Evolutionary conservation across 2,888 invertebrate species (phyloP).

Genomic region (Agelastica alni): DNA sequence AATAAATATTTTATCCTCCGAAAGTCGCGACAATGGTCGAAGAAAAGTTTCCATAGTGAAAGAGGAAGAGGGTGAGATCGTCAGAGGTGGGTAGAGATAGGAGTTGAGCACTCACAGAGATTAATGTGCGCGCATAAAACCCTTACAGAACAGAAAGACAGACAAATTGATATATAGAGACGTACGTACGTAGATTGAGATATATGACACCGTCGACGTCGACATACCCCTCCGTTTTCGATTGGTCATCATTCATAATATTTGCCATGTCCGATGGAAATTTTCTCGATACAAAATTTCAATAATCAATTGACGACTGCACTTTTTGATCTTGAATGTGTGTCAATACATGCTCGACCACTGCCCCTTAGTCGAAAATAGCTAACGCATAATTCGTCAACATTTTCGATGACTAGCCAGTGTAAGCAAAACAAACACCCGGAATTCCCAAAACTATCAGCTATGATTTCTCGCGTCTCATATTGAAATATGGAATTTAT

Average conservation of each 20-base stretch:
- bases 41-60: slow-evolving; percentile 1
- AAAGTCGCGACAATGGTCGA: slow-evolving; percentile 11
- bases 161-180: slow-evolving; percentile 55
- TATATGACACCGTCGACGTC: slow-evolving; percentile 50
- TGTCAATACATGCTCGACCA: too few species aligned
- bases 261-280: slow-evolving; percentile 44
- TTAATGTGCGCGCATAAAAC: slow-evolving; percentile 51
- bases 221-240: slow-evolving; percentile 44
- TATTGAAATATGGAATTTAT: too few species aligned
- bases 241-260: slow-evolving; percentile 53
- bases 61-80: background rate
- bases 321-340: too few species aligned
- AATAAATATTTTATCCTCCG: too few species aligned
- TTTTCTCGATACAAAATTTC: slow-evolving; percentile 40
- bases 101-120: slow-evolving; percentile 50
- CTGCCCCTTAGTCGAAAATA: too few species aligned
- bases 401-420: too few species aligned
- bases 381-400: too few species aligned
- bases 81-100: slow-evolving; percentile 11
- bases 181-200: slow-evolving; percentile 52
- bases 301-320: slow-evolving; percentile 41
- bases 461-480: too few species aligned
- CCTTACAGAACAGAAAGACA: slow-evolving; percentile 45
- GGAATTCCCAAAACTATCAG: too few species aligned
- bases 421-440: too few species aligned